Percentiles rank a stretch among this genome's conserved stretches.
Evolutionary conservation across 1,140 invertebrate genomes (phyloP).

Genomic region (Zaprionus davidi): DNA sequence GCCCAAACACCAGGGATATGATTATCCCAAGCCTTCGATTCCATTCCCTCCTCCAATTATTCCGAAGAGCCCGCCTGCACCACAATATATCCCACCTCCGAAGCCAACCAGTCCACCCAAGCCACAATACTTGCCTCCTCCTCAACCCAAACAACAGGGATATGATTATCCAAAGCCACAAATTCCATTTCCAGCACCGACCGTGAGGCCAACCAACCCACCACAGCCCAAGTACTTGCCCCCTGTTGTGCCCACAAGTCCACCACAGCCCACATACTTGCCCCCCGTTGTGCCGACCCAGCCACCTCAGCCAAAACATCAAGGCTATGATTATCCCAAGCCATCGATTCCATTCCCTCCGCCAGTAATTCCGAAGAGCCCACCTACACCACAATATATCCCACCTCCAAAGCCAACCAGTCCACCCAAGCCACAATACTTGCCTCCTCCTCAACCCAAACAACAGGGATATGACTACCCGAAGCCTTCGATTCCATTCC

Average conservation of each 20-base stretch:
- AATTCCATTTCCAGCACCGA: constrained; percentile 26
- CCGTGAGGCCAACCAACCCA: constrained; percentile 10
- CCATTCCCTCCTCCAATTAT: constrained; percentile 56
- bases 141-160: constrained; percentile 33
- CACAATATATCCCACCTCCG: constrained; percentile 28
- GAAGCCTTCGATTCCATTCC: constrained; percentile 62
- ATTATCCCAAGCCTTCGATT: constrained; percentile 64
- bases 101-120: constrained; percentile 26
- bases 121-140: constrained; percentile 33
- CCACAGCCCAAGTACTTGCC: constrained; percentile 25
- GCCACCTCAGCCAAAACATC: constrained; percentile 36
- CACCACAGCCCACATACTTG: constrained; percentile 18
- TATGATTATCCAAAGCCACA: constrained; percentile 47
- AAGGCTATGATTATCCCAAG: constrained; percentile 62
- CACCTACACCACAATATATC: constrained; percentile 26
- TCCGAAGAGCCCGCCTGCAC: constrained; percentile 43
- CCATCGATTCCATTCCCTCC: constrained; percentile 60
- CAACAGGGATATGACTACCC: constrained; percentile 67
- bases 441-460: constrained; percentile 62
- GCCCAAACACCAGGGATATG: constrained; percentile 58
- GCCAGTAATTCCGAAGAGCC: constrained; percentile 2
- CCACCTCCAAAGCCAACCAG: constrained; percentile 52
- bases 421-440: constrained; percentile 43
- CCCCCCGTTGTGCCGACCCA: constrained; percentile 15
- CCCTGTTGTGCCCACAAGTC: neutral